These are phyloP conservation scores for Sinosuthora webbiana DNA, from an alignment of 2,113 vertebrate species.

Conservation along the genomic window DNA sequence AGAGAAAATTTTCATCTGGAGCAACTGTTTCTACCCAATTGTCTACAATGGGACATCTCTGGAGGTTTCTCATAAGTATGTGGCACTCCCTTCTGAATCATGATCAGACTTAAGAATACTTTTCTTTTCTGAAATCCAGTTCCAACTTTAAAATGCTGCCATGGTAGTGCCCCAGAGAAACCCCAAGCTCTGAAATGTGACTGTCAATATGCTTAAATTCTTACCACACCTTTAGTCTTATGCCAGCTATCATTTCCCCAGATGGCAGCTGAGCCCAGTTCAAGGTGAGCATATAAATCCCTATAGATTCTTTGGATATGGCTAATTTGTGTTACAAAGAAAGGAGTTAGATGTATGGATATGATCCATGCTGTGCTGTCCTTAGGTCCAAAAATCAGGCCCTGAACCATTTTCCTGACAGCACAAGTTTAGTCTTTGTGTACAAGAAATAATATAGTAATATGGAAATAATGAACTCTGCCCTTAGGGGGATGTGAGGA, in stretches of 20 bases:
- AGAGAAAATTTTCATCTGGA: neutral
- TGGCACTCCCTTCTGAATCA: neutral
- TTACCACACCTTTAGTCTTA: neutral
- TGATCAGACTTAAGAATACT: neutral
- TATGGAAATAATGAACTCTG: neutral
- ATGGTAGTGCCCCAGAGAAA: rapidly evolving
- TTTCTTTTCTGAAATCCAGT: neutral
- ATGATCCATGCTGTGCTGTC: neutral
- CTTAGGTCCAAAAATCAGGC: neutral
- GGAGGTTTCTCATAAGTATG: neutral
- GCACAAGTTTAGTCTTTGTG: neutral
- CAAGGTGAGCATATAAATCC: neutral
- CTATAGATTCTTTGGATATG: neutral
- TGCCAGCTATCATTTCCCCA: neutral
- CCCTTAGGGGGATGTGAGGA: neutral
- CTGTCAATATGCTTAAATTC: neutral
- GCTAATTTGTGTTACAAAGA: neutral
- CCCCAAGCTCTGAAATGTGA: neutral
- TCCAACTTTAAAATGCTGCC: neutral
- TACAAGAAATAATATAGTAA: neutral
- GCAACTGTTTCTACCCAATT: neutral
- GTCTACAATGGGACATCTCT: neutral
- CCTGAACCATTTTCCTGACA: neutral
- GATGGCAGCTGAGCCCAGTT: neutral
- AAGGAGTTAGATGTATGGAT: neutral